Conservation (phyloP, 2,113 vertebrate species). For the Chascanopsetta lugubris region DNA sequence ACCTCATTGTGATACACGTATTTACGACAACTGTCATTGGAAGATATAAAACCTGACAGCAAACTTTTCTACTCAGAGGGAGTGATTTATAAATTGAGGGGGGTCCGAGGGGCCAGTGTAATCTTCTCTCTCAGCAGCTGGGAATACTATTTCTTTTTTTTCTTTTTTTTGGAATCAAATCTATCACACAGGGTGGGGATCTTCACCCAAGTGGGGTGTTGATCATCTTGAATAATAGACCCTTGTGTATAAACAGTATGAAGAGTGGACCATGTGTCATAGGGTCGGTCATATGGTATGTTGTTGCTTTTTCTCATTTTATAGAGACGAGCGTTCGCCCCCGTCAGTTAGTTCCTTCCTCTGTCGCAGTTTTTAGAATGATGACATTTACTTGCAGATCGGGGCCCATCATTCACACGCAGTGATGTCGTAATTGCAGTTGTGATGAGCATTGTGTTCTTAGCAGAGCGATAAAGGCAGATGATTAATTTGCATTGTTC, state of each 20-base stretch:
- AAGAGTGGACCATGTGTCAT: not conserved
- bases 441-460: not conserved
- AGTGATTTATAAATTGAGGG: not conserved
- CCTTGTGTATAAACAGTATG: not conserved
- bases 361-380: slow-evolving; percentile 6
- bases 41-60: not conserved
- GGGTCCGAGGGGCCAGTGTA: not conserved
- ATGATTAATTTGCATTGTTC: slow-evolving; percentile 22
- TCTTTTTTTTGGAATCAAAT: slow-evolving; percentile 1
- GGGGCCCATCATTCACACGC: not conserved
- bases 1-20: not conserved
- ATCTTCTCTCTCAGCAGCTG: slow-evolving; percentile 1
- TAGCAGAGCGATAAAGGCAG: slow-evolving; percentile 3
- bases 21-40: not conserved
- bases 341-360: not conserved
- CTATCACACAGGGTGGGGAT: not conserved
- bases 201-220: not conserved
- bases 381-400: not conserved
- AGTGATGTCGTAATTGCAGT: not conserved
- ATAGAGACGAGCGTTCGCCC: not conserved
- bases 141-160: not conserved
- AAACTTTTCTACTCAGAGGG: not conserved
- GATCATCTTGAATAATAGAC: not conserved
- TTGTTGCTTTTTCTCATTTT: not conserved
- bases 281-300: not conserved